Evolutionary conservation across 1,140 invertebrate species (phyloP), one percentile per base, ranked within the genome.

Genomic region (Trichoplusia ni): DNA sequence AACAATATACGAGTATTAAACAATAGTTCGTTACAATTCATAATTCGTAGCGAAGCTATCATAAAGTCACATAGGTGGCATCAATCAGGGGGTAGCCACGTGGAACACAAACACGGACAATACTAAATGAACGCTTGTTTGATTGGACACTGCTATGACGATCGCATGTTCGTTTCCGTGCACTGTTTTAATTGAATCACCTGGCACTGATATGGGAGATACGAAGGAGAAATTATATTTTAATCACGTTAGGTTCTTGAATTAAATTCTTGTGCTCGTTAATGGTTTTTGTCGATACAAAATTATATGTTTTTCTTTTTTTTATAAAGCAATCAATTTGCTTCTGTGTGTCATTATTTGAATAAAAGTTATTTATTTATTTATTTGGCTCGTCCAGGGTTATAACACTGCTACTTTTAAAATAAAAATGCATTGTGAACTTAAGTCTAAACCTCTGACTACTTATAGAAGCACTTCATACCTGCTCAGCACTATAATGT

Each of bases 111-210:
- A 54, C 38, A 54, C 35, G n/a, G n/a, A 54, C 35, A 54, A 40
- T 54, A 35, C 33, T 38, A 54, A 54, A 54, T 54, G 51, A 54
- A 54, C 51, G 19, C 33, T 33, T 54, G 51, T 54, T 54, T 54
- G 51, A 54, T 54, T 54, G 51, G 31, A 35, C 51, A 37, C 4
- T 25, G 14, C 33, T 23, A 14, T 54, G 51, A 54, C 51, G 35
- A 25, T n/a, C 2, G 6, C 35, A 38, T 54, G 35, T 25, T 2
- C 27, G 29, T 51, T 54, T 54, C 35, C 4, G 3, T 40, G 51
- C 51, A 38, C 51, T 0, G 33, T 16, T 27, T 54, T 54, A 54
- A 54, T 54, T 54, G 51, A 29, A 21, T 38, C 19, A 13, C 35
- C 35, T 11, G 13, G 11, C 2, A 35, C 33, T 35, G 33, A 35